phyloP scores from a whole-genome alignment of 2,113 vertebrate genomes.

The Hiodon alosoides region DNA sequence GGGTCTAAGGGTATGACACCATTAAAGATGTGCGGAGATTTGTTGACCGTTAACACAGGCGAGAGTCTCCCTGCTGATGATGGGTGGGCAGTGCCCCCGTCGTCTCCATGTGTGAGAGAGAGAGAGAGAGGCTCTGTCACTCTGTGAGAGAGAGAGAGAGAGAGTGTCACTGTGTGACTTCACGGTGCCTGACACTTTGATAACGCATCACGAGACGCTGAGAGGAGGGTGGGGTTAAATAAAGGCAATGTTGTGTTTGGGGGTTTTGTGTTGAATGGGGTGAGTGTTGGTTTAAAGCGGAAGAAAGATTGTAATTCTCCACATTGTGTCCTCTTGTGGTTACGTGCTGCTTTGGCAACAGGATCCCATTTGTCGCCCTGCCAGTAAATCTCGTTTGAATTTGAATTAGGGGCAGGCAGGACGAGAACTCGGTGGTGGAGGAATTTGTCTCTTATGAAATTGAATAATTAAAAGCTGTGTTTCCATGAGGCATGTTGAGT shows the following conservation, averaged over 20 bases:
- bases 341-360: neutral
- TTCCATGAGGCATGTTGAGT: neutral
- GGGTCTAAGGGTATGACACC: too few species aligned
- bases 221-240: neutral
- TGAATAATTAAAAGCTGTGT: neutral
- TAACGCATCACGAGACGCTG: slow-evolving; percentile 12
- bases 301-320: neutral
- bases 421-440: neutral
- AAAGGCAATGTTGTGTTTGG: neutral
- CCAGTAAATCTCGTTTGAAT: neutral
- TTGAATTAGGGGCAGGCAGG: too few species aligned
- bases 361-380: neutral
- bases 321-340: neutral
- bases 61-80: too few species aligned
- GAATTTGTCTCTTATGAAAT: neutral
- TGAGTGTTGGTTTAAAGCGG: slow-evolving; percentile 3
- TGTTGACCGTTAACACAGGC: too few species aligned
- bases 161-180: slow-evolving; percentile 15
- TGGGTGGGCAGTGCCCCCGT: too few species aligned
- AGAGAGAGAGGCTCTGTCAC: too few species aligned
- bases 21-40: too few species aligned
- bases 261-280: neutral
- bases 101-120: too few species aligned
- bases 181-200: slow-evolving; percentile 18
- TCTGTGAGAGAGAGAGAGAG: neutral